A percentile compares a stretch with the other conserved stretches of the same genome.
Conservation (phyloP, 2,113 vertebrate genomes). For the Sapayoa aenigma region DNA sequence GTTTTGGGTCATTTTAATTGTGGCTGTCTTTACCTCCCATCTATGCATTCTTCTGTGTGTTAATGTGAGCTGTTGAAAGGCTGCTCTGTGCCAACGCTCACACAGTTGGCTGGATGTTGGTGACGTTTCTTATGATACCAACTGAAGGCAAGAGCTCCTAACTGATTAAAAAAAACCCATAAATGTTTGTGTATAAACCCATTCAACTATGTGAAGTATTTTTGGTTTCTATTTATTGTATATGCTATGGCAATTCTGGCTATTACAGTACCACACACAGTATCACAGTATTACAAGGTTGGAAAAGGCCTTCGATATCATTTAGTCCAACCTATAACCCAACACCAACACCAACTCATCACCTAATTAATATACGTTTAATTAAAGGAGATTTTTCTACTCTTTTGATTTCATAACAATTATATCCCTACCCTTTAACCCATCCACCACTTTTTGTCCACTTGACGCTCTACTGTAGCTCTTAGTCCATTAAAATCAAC, state of each 20-base stretch:
- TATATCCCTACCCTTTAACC: neutral
- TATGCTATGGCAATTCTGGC: neutral
- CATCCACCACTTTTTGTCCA: neutral
- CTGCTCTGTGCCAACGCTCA: neutral
- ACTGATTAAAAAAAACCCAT: neutral
- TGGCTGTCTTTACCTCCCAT: neutral
- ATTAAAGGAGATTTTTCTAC: neutral
- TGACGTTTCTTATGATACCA: neutral
- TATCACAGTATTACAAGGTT: no score
- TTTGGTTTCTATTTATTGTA: neutral
- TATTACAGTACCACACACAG: no score
- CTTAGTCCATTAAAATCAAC: neutral
- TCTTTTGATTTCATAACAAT: neutral
- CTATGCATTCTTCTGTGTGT: rapidly evolving
- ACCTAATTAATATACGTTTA: neutral
- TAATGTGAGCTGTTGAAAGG: neutral
- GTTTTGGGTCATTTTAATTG: neutral
- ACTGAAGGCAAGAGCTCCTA: neutral
- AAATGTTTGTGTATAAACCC: neutral
- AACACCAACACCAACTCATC: no score
- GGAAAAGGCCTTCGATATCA: no score
- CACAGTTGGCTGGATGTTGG: neutral
- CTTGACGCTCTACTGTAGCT: neutral
- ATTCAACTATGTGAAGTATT: neutral
- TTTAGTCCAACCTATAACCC: no score